These are phyloP conservation scores for Asteroscopus sphinx DNA, from an alignment of 2,888 invertebrate species.

Conservation along the genomic window DNA sequence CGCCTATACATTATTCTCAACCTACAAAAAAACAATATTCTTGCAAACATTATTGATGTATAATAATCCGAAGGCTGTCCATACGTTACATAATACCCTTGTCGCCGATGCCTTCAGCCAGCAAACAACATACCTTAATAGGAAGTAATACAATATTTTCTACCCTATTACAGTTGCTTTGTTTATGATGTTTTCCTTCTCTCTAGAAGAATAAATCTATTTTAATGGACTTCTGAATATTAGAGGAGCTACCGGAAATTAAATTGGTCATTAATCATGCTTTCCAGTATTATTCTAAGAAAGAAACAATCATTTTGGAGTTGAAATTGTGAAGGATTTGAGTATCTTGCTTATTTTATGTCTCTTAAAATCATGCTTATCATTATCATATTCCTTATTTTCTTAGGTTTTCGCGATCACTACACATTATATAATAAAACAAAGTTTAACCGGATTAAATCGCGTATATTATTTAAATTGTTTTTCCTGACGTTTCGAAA, in stretches of 20 bases:
- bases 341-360: not conserved
- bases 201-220: conserved; percentile 40
- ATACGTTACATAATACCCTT: not conserved
- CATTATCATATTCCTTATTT: not conserved
- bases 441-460: too few relatives aligned
- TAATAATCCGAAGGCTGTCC: too few relatives aligned
- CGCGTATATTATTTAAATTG: too few relatives aligned
- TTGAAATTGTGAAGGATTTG: conserved; percentile 18
- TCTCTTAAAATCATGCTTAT: not conserved
- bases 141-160: conserved; percentile 6
- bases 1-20: too few relatives aligned
- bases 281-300: conserved; percentile 24
- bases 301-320: conserved; percentile 38
- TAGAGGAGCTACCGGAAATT: conserved; percentile 49
- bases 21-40: too few relatives aligned
- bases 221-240: conserved; percentile 48
- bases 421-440: too few relatives aligned
- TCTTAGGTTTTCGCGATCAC: too few relatives aligned
- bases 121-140: conserved; percentile 5
- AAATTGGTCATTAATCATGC: conserved; percentile 55
- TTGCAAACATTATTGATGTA: too few relatives aligned
- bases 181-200: conserved; percentile 21
- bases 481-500: too few relatives aligned
- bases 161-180: conserved; percentile 10
- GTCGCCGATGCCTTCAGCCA: not conserved